phyloP scores from a whole-genome alignment of 2,113 vertebrate species.

The Tursiops truncatus region DNA sequence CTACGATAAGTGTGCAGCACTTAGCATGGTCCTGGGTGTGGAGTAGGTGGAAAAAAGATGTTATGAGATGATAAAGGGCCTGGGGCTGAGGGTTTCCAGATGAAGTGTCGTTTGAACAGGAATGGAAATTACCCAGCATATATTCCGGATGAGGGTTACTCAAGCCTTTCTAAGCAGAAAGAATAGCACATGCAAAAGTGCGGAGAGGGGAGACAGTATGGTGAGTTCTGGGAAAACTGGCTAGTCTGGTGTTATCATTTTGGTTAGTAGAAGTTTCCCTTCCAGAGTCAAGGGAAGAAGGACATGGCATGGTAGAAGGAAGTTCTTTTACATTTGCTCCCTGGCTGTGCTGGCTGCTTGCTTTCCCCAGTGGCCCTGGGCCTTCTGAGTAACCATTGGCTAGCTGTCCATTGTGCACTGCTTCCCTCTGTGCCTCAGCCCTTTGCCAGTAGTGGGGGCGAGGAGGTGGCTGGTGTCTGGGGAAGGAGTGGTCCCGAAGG shows the following conservation, averaged over 20 bases:
- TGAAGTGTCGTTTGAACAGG: constrained; percentile 16
- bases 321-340: constrained; percentile 11
- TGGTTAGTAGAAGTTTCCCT: neutral
- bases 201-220: neutral
- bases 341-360: neutral
- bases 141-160: neutral
- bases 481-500: neutral
- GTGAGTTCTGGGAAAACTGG: neutral
- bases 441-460: neutral
- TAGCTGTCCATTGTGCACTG: neutral
- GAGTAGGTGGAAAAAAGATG: neutral
- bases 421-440: neutral
- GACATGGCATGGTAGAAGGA: neutral
- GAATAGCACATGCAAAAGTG: neutral
- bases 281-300: constrained; percentile 6
- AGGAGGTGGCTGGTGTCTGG: neutral
- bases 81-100: neutral
- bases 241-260: neutral
- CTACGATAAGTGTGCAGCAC: neutral
- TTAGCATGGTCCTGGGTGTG: neutral
- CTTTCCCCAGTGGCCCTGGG: neutral
- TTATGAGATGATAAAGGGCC: neutral
- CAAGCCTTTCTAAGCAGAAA: neutral
- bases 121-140: constrained; percentile 14
- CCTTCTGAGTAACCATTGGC: neutral